A percentile compares a stretch with the other conserved stretches of the same genome.
These are phyloP conservation scores for Tachypleus tridentatus DNA, from an alignment of 1,140 invertebrate genomes.

Conservation along the genomic window DNA sequence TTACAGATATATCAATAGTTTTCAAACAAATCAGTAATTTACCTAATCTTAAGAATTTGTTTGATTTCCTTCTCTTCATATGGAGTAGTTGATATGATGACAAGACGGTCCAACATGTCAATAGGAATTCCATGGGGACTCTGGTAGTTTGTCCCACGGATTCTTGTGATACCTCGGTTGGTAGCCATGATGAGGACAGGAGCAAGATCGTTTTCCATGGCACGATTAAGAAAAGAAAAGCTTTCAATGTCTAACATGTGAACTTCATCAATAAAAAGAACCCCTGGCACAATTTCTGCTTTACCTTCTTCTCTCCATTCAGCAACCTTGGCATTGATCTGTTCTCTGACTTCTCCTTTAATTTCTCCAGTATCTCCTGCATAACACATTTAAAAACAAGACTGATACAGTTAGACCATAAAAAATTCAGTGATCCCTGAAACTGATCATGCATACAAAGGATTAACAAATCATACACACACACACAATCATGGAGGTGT, in stretches of 20 bases:
- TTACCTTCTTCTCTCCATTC: conserved; percentile 99
- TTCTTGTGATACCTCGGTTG: conserved; percentile 93
- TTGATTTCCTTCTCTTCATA: conserved; percentile 81
- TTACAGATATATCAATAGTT: no score
- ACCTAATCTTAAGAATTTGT: conserved; percentile 84
- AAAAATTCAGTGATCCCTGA: no score
- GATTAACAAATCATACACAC: no score
- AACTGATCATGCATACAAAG: no score
- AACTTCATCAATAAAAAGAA: conserved; percentile 83
- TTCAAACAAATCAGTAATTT: conserved; percentile 9
- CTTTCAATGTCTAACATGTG: conserved; percentile 99
- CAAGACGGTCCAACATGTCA: conserved; percentile 88
- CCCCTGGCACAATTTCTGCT: conserved; percentile 94
- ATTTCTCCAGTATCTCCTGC: conserved; percentile 96
- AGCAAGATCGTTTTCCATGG: conserved; percentile 91
- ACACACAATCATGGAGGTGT: no score
- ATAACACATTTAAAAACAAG: conserved; percentile 7
- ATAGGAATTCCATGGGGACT: conserved; percentile 95
- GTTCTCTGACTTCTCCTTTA: conserved; percentile 91
- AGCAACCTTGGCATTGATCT: conserved; percentile 95
- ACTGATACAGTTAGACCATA: no score
- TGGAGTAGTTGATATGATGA: conserved; percentile 82
- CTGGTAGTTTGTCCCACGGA: conserved; percentile 84
- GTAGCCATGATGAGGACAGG: conserved; percentile 98
- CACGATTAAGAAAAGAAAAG: conserved; percentile 94